phyloP scores from a whole-genome alignment of 1,140 invertebrate species.

The Himalopsyche phryganea region DNA sequence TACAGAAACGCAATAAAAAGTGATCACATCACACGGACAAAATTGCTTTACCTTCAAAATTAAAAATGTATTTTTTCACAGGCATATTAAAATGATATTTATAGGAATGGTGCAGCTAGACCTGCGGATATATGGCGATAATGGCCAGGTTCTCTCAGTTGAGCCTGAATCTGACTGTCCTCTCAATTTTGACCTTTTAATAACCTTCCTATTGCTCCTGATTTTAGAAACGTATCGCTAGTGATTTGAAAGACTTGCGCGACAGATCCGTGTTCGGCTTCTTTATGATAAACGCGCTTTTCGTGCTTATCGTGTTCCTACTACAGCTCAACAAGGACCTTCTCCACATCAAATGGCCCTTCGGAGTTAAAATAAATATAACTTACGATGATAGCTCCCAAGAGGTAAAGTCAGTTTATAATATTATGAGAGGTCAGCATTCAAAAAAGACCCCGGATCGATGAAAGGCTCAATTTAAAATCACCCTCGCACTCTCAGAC shows the following conservation, averaged over 20 bases:
- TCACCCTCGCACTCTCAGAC: too few relatives aligned
- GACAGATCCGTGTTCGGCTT: conserved; percentile 94
- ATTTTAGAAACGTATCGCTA: conserved; percentile 82
- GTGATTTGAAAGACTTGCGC: conserved; percentile 87
- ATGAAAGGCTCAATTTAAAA: too few relatives aligned
- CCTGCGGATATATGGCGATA: too few relatives aligned
- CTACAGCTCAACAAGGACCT: conserved; percentile 95
- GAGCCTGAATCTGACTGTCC: too few relatives aligned
- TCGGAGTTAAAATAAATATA: conserved; percentile 90
- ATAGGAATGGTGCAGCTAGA: too few relatives aligned
- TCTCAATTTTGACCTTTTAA: too few relatives aligned
- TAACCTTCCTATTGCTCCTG: conserved; percentile 34
- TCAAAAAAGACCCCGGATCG: conserved; percentile 24
- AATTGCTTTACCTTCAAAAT: too few relatives aligned
- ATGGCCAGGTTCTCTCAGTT: too few relatives aligned
- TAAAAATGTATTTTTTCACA: too few relatives aligned
- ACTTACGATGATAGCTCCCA: conserved; percentile 81
- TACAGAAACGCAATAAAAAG: too few relatives aligned
- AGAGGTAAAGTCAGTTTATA: conserved; percentile 68
- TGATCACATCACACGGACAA: too few relatives aligned
- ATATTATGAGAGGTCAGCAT: conserved; percentile 15
- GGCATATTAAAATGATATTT: too few relatives aligned
- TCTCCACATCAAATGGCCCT: conserved; percentile 90
- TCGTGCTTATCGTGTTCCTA: conserved; percentile 96
- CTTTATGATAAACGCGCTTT: conserved; percentile 97